Conservation (phyloP, 2,797 vertebrate genomes). For the Cetoscarus ocellatus region DNA sequence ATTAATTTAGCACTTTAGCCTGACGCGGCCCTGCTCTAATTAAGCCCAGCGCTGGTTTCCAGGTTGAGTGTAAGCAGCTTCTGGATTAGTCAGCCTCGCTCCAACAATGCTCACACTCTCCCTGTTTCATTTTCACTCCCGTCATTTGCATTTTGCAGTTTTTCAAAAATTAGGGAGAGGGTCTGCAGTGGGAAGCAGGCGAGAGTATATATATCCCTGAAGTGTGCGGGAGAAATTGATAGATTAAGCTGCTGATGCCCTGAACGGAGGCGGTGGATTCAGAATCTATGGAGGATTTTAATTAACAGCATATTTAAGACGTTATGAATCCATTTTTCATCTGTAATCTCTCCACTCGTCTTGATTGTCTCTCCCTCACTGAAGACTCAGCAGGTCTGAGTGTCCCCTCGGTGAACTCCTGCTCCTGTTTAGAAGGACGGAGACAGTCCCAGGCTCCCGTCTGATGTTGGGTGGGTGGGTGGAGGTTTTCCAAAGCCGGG, state of each 20-base stretch:
- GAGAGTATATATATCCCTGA: constrained; percentile 41
- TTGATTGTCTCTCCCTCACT: not conserved
- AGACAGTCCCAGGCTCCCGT: constrained; percentile 16
- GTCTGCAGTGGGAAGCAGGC: not conserved
- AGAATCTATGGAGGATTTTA: constrained; percentile 25
- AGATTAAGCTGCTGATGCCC: constrained; percentile 45
- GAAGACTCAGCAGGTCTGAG: not conserved
- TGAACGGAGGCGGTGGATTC: not conserved
- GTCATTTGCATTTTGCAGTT: constrained; percentile 31
- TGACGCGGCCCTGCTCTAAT: constrained; percentile 26
- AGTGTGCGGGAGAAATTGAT: constrained; percentile 31
- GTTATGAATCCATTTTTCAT: not conserved
- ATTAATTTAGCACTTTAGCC: constrained; percentile 41
- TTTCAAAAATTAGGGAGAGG: constrained; percentile 25
- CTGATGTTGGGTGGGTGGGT: constrained; percentile 35
- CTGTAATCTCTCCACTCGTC: not conserved
- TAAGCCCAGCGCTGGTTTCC: constrained; percentile 38
- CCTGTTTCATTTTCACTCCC: constrained; percentile 26
- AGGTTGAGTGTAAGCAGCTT: constrained; percentile 52
- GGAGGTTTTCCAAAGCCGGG: constrained; percentile 30
- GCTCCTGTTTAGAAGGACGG: constrained; percentile 20
- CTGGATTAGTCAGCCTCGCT: constrained; percentile 35
- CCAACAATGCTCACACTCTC: constrained; percentile 5
- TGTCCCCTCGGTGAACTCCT: constrained; percentile 30
- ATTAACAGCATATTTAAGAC: too few relatives aligned